phyloP scores from a whole-genome alignment of 2,797 vertebrate species.

The Heterohyrax brucei region DNA sequence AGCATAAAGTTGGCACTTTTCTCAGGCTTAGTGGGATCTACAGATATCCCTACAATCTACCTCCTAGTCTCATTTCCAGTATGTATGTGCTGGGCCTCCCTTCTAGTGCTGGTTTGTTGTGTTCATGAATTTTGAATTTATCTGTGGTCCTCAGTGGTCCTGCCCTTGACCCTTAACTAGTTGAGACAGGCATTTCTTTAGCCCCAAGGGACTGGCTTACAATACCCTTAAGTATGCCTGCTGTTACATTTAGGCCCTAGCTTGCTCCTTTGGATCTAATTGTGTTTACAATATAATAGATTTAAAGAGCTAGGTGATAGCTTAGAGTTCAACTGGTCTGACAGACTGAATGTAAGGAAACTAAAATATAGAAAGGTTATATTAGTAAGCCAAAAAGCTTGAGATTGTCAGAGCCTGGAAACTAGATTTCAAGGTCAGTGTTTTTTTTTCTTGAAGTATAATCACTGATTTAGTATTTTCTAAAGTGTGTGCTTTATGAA shows the following conservation, averaged over 20 bases:
- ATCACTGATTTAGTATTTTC: conserved; percentile 17
- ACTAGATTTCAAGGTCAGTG: not conserved
- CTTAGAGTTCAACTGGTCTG: conserved; percentile 39
- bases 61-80: not conserved
- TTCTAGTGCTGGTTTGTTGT: not conserved
- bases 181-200: conserved; percentile 5
- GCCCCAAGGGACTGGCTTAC: not conserved
- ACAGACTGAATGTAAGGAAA: conserved; percentile 32
- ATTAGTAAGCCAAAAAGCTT: conserved; percentile 1
- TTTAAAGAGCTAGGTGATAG: not conserved
- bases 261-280: conserved; percentile 6
- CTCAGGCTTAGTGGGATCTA: not conserved
- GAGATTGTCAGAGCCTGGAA: conserved; percentile 6
- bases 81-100: not conserved
- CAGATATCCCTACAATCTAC: not conserved
- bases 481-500: not conserved
- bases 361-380: conserved; percentile 14
- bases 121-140: conserved; percentile 32
- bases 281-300: conserved; percentile 43
- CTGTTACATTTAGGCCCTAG: not conserved
- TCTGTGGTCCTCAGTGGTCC: not conserved
- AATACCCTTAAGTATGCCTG: not conserved
- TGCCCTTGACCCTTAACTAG: not conserved
- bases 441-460: conserved; percentile 24
- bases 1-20: conserved; percentile 9